These are phyloP conservation scores for Ostrea denselamellosa DNA, from an alignment of 1,140 invertebrate species.

Conservation along the genomic window DNA sequence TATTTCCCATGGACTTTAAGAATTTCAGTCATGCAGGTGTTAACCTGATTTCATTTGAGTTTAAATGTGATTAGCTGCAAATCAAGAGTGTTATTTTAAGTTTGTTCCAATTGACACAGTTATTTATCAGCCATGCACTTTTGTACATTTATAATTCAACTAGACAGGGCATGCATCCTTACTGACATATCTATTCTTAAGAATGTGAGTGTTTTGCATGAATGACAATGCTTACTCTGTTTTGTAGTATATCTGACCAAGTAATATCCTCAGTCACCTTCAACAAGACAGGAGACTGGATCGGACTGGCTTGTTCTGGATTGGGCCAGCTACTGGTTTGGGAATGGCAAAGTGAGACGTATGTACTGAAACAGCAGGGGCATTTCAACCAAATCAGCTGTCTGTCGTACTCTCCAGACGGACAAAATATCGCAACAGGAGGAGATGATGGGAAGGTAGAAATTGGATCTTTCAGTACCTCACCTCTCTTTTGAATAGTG, in stretches of 20 bases:
- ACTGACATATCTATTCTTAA: too few relatives aligned
- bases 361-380: constrained; percentile 97
- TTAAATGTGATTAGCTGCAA: too few relatives aligned
- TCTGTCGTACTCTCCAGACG: constrained; percentile 94
- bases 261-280: constrained; percentile 89
- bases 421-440: constrained; percentile 93
- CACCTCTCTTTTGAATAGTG: neutral
- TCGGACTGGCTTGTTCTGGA: constrained; percentile 86
- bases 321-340: constrained; percentile 96
- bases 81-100: too few relatives aligned
- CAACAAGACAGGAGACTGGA: constrained; percentile 95
- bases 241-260: constrained; percentile 82
- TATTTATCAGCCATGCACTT: too few relatives aligned
- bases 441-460: constrained; percentile 94
- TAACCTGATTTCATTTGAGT: too few relatives aligned
- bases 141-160: too few relatives aligned
- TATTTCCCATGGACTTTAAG: too few relatives aligned
- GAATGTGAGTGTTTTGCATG: too few relatives aligned
- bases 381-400: constrained; percentile 92
- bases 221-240: constrained; percentile 20
- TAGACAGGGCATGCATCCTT: too few relatives aligned
- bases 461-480: neutral
- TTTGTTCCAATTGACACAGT: too few relatives aligned
- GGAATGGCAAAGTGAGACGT: constrained; percentile 99
- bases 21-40: too few relatives aligned